Evolutionary conservation across 53 echinoderm and acorn worm genomes (phyloP), one percentile per base, ranked within the genome.

Genomic region (Holothuria leucospilota): DNA sequence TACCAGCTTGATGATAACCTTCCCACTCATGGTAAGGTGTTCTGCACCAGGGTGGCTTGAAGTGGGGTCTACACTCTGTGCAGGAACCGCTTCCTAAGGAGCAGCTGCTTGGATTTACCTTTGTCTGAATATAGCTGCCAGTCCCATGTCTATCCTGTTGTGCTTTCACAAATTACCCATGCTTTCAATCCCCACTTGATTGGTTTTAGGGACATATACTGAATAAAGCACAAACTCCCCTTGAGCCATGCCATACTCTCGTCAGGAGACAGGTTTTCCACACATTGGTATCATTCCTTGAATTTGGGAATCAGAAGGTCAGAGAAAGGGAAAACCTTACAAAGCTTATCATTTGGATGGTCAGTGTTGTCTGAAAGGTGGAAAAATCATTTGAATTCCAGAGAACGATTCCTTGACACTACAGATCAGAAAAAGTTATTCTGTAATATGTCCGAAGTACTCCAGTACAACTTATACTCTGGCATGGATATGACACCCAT

Each of bases 381-480:
- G 7, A 40, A 40, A 40, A 5, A 40, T 40, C 4, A 7, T 28
- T 64, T 63, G 0, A 84, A 41, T 30, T 51, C 21, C 84, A 67
- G 13, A 46, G 63, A 84, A 1, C 10, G 14, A 51, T 84, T 84
- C 42, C 84, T 38, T 5, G 67, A 20, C 40, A 84, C 8, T 0
- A 66, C 49, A 39, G 41, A 66, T 38, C 46, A 51, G 26, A 84
- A 30, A 11, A 84, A 84, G 1, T 34, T 28, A 20, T 39, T 66
- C 1, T 21, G 21, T 26, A 84, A 66, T 29, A 39, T 63, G 64
- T 63, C 67, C 2, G 40, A 63, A 20, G 39, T 66, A 46, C 64
- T 63, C 81, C 84, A 84, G 62, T 84, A 84, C 68, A 84, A 66
- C 46, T 68, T 84, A 46, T 84, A 84, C 0, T 66, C 23, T 41